These are phyloP conservation scores for Tragelaphus oryx DNA, from an alignment of 2,797 vertebrate species.

Conservation along the genomic window DNA sequence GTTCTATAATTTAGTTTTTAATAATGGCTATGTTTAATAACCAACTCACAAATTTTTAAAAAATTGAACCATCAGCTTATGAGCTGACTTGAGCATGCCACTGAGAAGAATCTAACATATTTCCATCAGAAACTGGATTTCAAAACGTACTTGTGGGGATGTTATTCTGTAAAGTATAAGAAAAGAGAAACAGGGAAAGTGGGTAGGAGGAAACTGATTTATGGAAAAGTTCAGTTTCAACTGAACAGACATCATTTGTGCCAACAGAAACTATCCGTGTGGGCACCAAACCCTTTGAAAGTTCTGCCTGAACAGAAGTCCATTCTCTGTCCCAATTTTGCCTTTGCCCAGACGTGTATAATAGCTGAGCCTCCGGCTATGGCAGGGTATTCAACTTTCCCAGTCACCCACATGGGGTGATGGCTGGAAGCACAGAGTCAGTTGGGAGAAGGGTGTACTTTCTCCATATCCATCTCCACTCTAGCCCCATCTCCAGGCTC, in stretches of 20 bases:
- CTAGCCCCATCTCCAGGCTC: not conserved
- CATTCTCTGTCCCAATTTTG: slow-evolving; percentile 40
- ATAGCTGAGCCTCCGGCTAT: slow-evolving; percentile 40
- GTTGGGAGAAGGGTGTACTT: not conserved
- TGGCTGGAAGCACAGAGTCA: not conserved
- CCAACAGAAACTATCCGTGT: slow-evolving; percentile 67
- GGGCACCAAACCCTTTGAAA: slow-evolving; percentile 61
- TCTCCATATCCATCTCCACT: not conserved
- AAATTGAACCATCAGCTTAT: not conserved
- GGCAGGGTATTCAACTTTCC: not conserved
- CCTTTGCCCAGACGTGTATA: slow-evolving; percentile 59
- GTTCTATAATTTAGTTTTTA: slow-evolving; percentile 38
- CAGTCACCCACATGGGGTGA: not conserved
- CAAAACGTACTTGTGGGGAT: not conserved
- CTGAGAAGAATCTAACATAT: not conserved
- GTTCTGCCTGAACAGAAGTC: slow-evolving; percentile 57
- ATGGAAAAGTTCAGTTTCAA: slow-evolving; percentile 30
- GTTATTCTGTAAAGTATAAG: not conserved
- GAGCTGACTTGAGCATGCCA: not conserved
- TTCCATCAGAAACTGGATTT: not conserved
- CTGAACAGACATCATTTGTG: slow-evolving; percentile 26
- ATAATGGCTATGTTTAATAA: slow-evolving; percentile 13
- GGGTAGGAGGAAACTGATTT: not conserved
- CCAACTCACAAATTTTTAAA: slow-evolving; percentile 24
- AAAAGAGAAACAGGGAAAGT: not conserved